A percentile compares a stretch with the other conserved stretches of the same genome.
These are phyloP conservation scores for Apostichopus japonicus DNA, from an alignment of 35 echinoderm and acorn worm species.

Conservation along the genomic window DNA sequence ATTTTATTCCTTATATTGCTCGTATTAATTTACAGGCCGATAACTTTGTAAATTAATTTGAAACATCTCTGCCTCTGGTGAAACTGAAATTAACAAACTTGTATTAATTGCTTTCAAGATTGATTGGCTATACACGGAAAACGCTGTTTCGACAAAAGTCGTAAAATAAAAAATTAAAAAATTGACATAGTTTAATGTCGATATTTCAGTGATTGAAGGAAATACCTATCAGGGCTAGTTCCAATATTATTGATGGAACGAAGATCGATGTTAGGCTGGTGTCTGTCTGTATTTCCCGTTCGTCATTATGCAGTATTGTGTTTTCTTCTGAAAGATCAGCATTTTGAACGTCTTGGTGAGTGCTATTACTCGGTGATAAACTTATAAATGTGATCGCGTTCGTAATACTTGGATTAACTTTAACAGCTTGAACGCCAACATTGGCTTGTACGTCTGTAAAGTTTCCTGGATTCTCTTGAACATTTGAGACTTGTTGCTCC, in stretches of 20 bases:
- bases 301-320: not conserved
- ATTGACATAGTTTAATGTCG: no score
- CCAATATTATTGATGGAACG: not conserved
- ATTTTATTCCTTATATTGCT: no score
- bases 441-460: slow-evolving; percentile 22
- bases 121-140: no score
- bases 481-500: slow-evolving; percentile 28
- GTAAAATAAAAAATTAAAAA: no score
- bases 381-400: not conserved
- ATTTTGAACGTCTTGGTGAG: no score
- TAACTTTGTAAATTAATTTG: no score
- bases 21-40: no score
- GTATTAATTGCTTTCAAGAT: no score
- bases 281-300: not conserved
- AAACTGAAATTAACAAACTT: no score
- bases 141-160: no score
- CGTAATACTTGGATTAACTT: not conserved
- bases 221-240: not conserved
- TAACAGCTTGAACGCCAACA: slow-evolving; percentile 22
- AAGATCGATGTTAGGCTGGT: not conserved
- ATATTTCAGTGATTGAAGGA: no score
- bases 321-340: not conserved
- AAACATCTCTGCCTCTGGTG: no score
- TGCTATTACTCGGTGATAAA: not conserved
- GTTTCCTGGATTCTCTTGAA: slow-evolving; percentile 11